phyloP scores from a whole-genome alignment of 1,140 invertebrate species.

The Mercenaria mercenaria region DNA sequence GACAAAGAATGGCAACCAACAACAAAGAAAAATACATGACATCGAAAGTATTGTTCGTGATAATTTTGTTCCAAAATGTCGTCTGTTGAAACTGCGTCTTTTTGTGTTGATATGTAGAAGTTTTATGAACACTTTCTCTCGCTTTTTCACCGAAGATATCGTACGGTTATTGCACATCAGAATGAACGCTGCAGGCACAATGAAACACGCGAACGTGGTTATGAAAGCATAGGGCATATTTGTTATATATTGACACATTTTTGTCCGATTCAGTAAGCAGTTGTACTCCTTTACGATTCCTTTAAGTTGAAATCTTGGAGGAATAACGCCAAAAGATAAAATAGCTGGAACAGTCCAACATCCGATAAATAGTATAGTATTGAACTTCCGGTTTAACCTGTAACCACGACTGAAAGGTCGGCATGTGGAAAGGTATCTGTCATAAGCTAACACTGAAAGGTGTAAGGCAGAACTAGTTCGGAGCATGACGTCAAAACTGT shows the following conservation, averaged over 20 bases:
- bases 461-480: neutral
- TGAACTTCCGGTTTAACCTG: neutral
- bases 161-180: constrained; percentile 32
- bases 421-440: constrained; percentile 22
- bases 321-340: constrained; percentile 33
- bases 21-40: neutral
- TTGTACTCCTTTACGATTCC: neutral
- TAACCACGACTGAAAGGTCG: constrained; percentile 11
- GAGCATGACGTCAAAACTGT: constrained; percentile 30
- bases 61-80: constrained; percentile 54
- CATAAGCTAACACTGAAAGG: neutral
- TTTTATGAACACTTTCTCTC: neutral
- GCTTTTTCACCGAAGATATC: neutral
- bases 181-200: constrained; percentile 14
- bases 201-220: neutral
- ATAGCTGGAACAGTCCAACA: neutral
- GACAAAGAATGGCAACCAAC: constrained; percentile 34
- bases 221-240: constrained; percentile 6
- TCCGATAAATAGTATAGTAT: neutral
- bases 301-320: constrained; percentile 2
- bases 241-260: neutral
- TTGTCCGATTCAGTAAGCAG: neutral
- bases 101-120: constrained; percentile 42
- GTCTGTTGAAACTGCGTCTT: constrained; percentile 20
- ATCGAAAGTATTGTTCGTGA: constrained; percentile 28